phyloP scores from a whole-genome alignment of 1,140 invertebrate species.

The Tetraneura akinire region DNA sequence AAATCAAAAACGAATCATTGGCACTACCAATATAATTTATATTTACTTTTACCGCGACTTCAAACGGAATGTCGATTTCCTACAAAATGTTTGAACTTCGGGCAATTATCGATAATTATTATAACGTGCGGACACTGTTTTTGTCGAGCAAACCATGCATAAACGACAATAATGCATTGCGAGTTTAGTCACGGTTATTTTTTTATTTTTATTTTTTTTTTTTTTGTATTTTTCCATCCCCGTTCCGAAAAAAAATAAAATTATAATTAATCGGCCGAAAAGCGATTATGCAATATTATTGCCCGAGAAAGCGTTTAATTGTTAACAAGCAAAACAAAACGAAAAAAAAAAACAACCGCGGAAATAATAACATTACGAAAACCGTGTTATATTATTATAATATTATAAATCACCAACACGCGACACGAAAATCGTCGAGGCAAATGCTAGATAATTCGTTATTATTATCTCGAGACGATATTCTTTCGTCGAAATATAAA shows the following conservation, averaged over 20 bases:
- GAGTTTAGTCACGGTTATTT: neutral
- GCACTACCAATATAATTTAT: no score
- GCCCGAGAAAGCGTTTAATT: constrained; percentile 7
- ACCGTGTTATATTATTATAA: neutral
- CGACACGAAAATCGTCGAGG: no score
- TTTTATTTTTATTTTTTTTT: constrained; percentile 4
- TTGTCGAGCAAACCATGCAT: neutral
- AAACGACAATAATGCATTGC: neutral
- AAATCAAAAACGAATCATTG: no score
- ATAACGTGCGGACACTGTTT: neutral
- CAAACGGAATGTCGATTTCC: constrained; percentile 4
- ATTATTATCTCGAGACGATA: no score
- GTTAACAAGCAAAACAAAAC: neutral
- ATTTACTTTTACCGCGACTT: no score
- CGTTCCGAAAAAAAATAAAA: neutral
- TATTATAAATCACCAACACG: neutral
- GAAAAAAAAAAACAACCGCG: neutral
- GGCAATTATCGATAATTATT: neutral
- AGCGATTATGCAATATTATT: neutral
- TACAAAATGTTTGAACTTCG: neutral
- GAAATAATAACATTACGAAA: neutral
- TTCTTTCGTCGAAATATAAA: no score
- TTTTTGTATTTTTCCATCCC: neutral
- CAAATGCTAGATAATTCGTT: no score
- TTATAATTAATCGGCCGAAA: neutral